Evolutionary conservation across 2,888 invertebrate species (phyloP), one percentile per base, ranked within the genome.

Genomic region (Trissoscelio sp.): DNA sequence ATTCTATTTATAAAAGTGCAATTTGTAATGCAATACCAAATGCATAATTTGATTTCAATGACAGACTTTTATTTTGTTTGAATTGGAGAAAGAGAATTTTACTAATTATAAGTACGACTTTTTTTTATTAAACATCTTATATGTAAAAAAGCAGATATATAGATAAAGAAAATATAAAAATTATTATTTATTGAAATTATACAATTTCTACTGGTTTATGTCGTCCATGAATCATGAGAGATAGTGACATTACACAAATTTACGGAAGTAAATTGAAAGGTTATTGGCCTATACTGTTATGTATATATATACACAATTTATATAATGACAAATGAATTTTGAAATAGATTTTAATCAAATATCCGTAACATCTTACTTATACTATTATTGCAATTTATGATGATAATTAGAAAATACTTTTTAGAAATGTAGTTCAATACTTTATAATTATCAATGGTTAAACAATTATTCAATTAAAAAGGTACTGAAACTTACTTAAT

Each of bases 181-280:
- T n/a, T n/a, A n/a, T n/a, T n/a, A n/a, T n/a, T n/a, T n/a, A n/a
- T n/a, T n/a, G n/a, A n/a, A n/a, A n/a, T n/a, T n/a, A n/a, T n/a
- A n/a, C n/a, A n/a, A n/a, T n/a, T n/a, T n/a, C n/a, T n/a, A n/a
- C n/a, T n/a, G n/a, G n/a, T 22, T 24, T n/a, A 24, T 48, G 2
- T 48, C 48, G n/a, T 16, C 6, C 28, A 18, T 12, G 14, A 48
- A 18, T 22, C 11, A 64, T 58, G 39, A 58, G 34, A 22, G 20
- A 58, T 58, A 18, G 20, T 64, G 20, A 20, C 34, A 34, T 14
- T 48, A 64, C 64, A 64, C 12, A 48, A 64, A 31, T 22, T 46
- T n/a, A 31, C 20, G 48, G 34, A 64, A 48, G n/a, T n/a, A 28
- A 18, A 20, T 16, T 22, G 11, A 58, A 18, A 64, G 64, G 34